phyloP scores from a whole-genome alignment of 2,113 vertebrate species.

The Butorides virescens region DNA sequence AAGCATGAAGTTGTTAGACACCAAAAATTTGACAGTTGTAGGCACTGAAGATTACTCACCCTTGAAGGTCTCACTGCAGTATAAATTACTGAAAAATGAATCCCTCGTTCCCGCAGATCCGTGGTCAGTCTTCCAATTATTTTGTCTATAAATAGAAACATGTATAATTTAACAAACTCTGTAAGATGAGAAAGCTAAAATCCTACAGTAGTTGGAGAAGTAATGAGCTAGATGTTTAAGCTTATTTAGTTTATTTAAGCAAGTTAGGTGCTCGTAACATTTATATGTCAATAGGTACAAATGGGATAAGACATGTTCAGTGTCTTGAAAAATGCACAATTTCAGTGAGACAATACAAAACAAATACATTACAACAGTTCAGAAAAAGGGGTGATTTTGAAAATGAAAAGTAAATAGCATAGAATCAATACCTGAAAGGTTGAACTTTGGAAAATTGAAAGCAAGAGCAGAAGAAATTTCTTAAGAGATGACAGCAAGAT shows the following conservation, averaged over 20 bases:
- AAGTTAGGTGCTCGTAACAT: neutral
- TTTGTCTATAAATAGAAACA: conserved; percentile 59
- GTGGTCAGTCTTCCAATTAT: conserved; percentile 53
- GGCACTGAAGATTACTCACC: conserved; percentile 37
- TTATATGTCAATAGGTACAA: neutral
- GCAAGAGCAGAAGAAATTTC: neutral
- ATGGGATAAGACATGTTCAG: neutral
- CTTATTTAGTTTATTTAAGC: neutral
- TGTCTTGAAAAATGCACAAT: neutral
- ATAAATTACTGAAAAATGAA: conserved; percentile 60
- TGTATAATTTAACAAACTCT: conserved; percentile 5
- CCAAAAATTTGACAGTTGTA: neutral
- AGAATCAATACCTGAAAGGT: neutral
- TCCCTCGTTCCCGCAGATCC: conserved; percentile 45
- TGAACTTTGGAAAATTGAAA: neutral
- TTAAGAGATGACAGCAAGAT: neutral
- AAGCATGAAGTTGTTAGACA: neutral
- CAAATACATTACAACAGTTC: neutral
- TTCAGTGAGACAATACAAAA: neutral
- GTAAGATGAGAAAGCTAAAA: neutral
- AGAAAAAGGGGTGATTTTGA: neutral
- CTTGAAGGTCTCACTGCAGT: conserved; percentile 52
- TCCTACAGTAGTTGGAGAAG: neutral
- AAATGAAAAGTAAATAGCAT: neutral
- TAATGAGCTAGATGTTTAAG: neutral